Evolutionary conservation across 2,113 vertebrate species (phyloP).

Genomic region (Heterochromis multidens): DNA sequence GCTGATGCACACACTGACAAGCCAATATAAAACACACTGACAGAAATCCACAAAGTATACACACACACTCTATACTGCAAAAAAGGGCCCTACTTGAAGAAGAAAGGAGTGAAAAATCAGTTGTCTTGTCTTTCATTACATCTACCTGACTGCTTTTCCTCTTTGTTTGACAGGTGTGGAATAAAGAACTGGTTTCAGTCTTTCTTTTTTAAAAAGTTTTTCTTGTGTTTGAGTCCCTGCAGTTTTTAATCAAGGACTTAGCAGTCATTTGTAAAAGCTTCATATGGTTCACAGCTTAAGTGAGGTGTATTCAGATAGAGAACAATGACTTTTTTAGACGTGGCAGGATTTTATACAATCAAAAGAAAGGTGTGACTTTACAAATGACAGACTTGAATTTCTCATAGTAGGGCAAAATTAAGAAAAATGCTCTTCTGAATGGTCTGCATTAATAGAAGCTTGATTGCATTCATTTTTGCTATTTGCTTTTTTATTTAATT

Average conservation of each 20-base stretch:
- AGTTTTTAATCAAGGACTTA: not conserved
- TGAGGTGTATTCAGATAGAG: not conserved
- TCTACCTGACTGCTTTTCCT: not conserved
- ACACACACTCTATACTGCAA: not conserved
- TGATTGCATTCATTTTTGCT: not conserved
- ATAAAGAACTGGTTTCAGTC: not conserved
- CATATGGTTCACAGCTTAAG: not conserved
- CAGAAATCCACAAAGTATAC: not conserved
- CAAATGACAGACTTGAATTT: not conserved
- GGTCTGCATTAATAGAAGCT: not conserved
- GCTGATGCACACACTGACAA: not conserved
- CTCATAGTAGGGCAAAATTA: not conserved
- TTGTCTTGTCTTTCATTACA: not conserved
- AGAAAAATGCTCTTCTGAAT: not conserved
- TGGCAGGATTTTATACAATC: not conserved
- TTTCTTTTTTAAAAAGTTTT: too few relatives aligned
- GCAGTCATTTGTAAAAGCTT: not conserved
- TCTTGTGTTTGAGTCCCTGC: not conserved
- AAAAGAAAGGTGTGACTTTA: not conserved
- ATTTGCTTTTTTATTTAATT: not conserved
- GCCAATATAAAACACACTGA: not conserved
- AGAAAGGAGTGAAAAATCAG: not conserved
- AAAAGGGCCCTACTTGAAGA: not conserved
- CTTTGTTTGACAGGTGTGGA: not conserved
- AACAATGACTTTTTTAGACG: not conserved